Evolutionary conservation across 2,113 vertebrate species (phyloP), one percentile per base, ranked within the genome.

Genomic region (Calypte anna): DNA sequence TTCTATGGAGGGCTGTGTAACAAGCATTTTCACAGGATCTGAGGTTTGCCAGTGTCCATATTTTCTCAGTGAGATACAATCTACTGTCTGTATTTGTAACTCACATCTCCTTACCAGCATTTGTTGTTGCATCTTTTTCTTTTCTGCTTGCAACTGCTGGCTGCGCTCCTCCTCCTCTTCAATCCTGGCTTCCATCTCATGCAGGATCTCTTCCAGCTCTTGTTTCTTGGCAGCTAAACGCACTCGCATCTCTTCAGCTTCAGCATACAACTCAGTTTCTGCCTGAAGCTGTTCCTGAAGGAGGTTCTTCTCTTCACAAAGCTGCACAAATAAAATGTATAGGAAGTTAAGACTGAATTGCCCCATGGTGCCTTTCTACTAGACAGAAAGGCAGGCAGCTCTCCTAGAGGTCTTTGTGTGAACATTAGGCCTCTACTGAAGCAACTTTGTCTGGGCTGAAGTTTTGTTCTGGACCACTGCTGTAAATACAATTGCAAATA

Each of bases 151-250:
- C 88, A 99, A 79, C 55, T 97, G 86, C 77, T 98, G 97, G 93
- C 98, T 95, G 7, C 98, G 97, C 20, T 99, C 99, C 66, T 99
- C 99, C 79, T 99, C 99, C 92, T 99, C 99, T 96, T 99, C 99
- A 86, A 99, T 97, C 46, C 99, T 98, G 43, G 98, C 97, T 96
- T 99, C 99, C 99, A 99, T 99, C 97, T 99, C 99, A 1, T 99
- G 99, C 74, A 99, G 97, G 89, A 99, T 98, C 96, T 99, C 99
- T 95, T 99, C 99, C 95, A 99, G 97, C 97, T 99, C 99, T 97
- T 99, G 98, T 96, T 98, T 99, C 97, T 99, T 99, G 75, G 98
- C 98, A 38, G 98, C 98, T 94, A 99, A 96, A 5, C 98, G 98
- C 31, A 99, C 98, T 72, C 99, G 97, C 96, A 99, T 98, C 97